Conservation (phyloP, 1,140 invertebrate species). For the Microplitis demolitor region DNA sequence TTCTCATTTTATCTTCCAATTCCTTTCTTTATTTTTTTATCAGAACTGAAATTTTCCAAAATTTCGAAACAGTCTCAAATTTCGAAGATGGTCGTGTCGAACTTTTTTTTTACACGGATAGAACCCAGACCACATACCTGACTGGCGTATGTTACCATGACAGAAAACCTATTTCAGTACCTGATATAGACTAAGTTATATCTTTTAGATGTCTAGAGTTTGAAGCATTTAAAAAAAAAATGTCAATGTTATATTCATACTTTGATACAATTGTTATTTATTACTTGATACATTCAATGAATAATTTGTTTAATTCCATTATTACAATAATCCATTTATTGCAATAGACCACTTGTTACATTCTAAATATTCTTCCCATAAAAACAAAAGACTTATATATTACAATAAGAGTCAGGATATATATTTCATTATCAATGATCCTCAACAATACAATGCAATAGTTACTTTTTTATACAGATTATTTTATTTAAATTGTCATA, state of each 20-base stretch:
- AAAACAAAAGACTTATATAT: not conserved
- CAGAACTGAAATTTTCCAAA: too few species aligned
- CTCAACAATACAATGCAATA: constrained; percentile 9
- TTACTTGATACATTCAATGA: constrained; percentile 57
- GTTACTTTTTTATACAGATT: not conserved
- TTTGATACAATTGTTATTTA: constrained; percentile 56
- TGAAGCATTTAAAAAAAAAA: constrained; percentile 42
- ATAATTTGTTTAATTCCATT: constrained; percentile 39
- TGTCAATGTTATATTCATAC: constrained; percentile 60
- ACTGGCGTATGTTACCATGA: constrained; percentile 63
- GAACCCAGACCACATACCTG: constrained; percentile 46
- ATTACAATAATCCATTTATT: not conserved
- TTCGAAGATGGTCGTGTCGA: too few species aligned
- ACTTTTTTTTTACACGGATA: too few species aligned
- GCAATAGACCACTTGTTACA: constrained; percentile 1
- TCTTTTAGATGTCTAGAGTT: constrained; percentile 59
- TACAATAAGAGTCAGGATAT: not conserved
- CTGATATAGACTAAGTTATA: constrained; percentile 62
- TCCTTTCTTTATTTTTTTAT: too few species aligned
- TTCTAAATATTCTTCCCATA: not conserved
- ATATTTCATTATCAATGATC: constrained; percentile 2
- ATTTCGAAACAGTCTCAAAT: too few species aligned
- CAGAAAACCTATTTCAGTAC: constrained; percentile 60
- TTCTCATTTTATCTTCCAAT: too few species aligned
- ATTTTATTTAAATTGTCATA: not conserved